A percentile compares a stretch with the other conserved stretches of the same genome.
Evolutionary conservation across 2,797 vertebrate species (phyloP).

Genomic region (Epinephelus awoara): DNA sequence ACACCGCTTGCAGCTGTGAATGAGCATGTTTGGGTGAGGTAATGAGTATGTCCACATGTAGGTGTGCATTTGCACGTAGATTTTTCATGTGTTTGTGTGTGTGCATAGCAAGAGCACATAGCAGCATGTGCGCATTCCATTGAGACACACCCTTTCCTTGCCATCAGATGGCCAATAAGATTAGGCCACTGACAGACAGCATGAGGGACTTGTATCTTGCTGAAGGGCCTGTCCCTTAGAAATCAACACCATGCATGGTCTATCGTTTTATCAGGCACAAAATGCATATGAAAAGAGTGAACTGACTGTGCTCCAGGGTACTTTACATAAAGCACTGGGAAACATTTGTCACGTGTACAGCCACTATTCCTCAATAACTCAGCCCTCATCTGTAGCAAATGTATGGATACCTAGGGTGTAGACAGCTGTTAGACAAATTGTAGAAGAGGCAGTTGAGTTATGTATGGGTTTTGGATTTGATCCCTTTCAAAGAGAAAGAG

Average conservation of each 20-base stretch:
- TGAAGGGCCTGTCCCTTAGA: conserved; percentile 4
- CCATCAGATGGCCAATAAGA: conserved; percentile 62
- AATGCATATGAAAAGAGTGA: conserved; percentile 22
- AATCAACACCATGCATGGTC: conserved; percentile 13
- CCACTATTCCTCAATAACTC: not conserved
- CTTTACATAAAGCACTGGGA: conserved; percentile 23
- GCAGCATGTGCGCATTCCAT: conserved; percentile 54
- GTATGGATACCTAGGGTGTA: conserved; percentile 21
- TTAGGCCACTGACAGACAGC: conserved; percentile 41
- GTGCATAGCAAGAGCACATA: conserved; percentile 12
- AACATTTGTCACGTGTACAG: conserved; percentile 32
- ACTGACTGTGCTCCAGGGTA: not conserved
- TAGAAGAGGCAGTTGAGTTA: conserved; percentile 32
- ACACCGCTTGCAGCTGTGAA: conserved; percentile 52
- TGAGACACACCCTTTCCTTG: conserved; percentile 65
- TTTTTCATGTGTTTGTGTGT: conserved; percentile 39
- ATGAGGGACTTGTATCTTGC: conserved; percentile 16
- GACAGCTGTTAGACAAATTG: conserved; percentile 61
- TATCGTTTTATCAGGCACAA: conserved; percentile 35
- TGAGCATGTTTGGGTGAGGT: conserved; percentile 52
- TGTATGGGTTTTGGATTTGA: conserved; percentile 36
- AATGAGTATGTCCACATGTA: conserved; percentile 44
- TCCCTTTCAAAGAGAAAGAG: conserved; percentile 30
- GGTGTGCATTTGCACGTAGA: conserved; percentile 37
- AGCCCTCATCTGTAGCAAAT: conserved; percentile 34